Evolutionary conservation across 2,797 vertebrate genomes (phyloP), one percentile per base, ranked within the genome.

Genomic region (Fistularia commersonii): DNA sequence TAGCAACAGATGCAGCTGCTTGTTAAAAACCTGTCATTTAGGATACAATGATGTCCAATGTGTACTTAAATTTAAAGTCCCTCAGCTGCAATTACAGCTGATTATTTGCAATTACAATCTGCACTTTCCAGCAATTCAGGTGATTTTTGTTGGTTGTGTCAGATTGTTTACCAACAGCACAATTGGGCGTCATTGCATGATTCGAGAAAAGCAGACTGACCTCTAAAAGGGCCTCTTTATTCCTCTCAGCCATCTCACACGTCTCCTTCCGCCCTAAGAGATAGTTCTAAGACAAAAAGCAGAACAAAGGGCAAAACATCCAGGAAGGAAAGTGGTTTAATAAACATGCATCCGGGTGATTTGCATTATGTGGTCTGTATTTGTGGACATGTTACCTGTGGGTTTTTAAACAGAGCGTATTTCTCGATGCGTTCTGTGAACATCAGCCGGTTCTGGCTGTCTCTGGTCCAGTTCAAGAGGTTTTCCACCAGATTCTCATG

Each of bases 401-500:
- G 97, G 75, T 98, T 99, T 81, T 98, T 99, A 84, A 99, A 99
- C 80, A 98, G 87, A 31, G 95, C 93, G 0, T 99, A 97, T 80
- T 99, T 99, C 89, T 98, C 95, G 49, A 96, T 95, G 52, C 96
- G 94, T 49, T 98, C 96, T 0, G 94, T 94, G 14, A 99, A 99
- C 91, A 97, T 93, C 13, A 99, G 91, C 54, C 95, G 95, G 84
- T 99, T 99, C 78, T 96, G 94, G 69, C 95, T 98, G 82, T 99
- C 96, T 80, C 96, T 84, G 70, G 96, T 99, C 96, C 96, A 99
- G 81, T 98, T 99, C 66, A 96, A 85, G 68, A 99, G 90, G 81
- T 98, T 99, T 90, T 99, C 95, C 80, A 99, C 96, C 73, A 99
- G 85, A 80, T 99, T 99, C 88, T 99, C 96, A 59, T 98, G 96